A percentile compares a stretch with the other conserved stretches of the same genome.
Conservation (phyloP, 2,888 invertebrate species). For the Andricus curvator region DNA sequence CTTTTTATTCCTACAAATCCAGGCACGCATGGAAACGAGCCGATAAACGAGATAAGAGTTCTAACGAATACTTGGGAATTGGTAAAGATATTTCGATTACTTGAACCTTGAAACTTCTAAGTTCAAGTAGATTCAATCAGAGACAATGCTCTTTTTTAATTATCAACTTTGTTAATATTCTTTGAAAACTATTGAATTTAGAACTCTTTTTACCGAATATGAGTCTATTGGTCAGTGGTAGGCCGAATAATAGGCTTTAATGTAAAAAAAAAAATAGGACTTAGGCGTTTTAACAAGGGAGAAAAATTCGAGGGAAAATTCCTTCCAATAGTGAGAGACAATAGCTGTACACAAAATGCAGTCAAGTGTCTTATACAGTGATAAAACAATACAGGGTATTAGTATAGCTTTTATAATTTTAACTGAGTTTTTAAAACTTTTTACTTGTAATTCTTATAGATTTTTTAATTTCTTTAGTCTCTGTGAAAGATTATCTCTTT, state of each 20-base stretch:
- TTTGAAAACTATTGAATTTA: neutral
- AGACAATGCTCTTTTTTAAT: neutral
- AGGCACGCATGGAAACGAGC: neutral
- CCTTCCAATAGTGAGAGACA: slow-evolving; percentile 16
- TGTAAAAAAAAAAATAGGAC: neutral
- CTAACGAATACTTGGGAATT: neutral
- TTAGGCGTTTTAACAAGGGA: neutral
- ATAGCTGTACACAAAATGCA: neutral
- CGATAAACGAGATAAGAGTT: slow-evolving; percentile 10
- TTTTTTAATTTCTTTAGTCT: neutral
- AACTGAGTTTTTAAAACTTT: neutral
- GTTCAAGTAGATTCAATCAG: too few relatives aligned
- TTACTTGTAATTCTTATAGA: neutral
- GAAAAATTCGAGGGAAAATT: neutral
- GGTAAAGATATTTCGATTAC: neutral
- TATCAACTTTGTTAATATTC: neutral
- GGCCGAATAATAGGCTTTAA: slow-evolving; percentile 45
- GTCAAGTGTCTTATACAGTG: slow-evolving; percentile 28
- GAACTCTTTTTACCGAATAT: neutral
- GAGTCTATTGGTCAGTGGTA: slow-evolving; percentile 58
- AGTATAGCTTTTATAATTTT: slow-evolving; percentile 19
- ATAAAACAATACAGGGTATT: slow-evolving; percentile 27
- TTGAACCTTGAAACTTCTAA: too few relatives aligned
- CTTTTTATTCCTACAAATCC: slow-evolving; percentile 35
- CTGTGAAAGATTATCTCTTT: neutral